phyloP scores from a whole-genome alignment of 2,113 vertebrate genomes.

The Pandion haliaetus region DNA sequence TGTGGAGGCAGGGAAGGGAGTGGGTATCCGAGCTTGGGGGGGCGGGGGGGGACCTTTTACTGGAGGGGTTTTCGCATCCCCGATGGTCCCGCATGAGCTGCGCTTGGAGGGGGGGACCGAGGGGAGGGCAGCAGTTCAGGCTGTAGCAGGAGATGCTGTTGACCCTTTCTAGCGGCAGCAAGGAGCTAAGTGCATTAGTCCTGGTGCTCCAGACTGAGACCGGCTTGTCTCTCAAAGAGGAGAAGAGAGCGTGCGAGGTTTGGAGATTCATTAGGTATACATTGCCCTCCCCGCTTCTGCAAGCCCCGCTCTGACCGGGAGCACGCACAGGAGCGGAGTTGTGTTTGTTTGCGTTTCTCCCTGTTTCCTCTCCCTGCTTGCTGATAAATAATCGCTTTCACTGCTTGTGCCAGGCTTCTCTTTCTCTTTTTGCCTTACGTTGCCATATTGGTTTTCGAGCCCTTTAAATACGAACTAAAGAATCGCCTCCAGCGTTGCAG shows the following conservation, averaged over 20 bases:
- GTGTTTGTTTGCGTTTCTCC: background rate
- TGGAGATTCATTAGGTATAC: background rate
- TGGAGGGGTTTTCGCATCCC: background rate
- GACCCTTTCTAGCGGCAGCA: background rate
- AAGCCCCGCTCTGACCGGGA: background rate
- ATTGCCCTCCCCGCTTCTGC: background rate
- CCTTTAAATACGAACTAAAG: background rate
- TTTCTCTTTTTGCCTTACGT: background rate
- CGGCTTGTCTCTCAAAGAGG: background rate
- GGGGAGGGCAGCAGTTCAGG: background rate
- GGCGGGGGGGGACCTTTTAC: background rate
- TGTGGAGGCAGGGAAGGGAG: background rate
- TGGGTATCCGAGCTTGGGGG: background rate
- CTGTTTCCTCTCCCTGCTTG: background rate
- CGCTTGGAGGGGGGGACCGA: rapidly evolving
- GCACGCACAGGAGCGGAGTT: background rate
- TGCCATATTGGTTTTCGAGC: background rate
- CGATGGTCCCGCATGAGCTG: background rate
- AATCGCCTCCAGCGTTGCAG: background rate
- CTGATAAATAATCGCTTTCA: background rate
- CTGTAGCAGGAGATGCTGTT: background rate
- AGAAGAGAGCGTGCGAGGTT: background rate
- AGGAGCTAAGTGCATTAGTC: background rate
- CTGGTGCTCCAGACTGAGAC: background rate
- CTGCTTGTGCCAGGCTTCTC: background rate